Evolutionary conservation across 2,113 vertebrate species (phyloP).

Genomic region (Eudyptes chrysolophus): DNA sequence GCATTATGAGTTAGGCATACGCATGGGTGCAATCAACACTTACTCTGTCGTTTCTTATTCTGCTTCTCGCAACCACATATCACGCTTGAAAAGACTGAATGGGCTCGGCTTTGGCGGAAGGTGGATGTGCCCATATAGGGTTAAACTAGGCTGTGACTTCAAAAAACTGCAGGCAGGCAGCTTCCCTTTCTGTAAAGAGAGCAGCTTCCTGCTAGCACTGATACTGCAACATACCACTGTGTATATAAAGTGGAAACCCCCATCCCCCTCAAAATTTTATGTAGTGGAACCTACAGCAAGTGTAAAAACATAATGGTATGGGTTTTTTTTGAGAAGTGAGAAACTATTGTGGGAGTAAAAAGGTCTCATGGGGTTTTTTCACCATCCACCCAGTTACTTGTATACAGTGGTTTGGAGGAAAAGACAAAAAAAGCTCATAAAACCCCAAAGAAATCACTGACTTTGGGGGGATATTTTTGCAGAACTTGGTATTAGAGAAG

Average conservation of each 20-base stretch:
- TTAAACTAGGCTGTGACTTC: background rate
- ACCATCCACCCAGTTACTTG: background rate
- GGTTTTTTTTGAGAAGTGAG: constrained; percentile 24
- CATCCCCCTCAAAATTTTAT: background rate
- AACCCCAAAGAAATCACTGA: background rate
- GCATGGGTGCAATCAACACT: background rate
- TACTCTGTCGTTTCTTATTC: background rate
- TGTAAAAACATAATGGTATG: background rate
- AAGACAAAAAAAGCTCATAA: background rate
- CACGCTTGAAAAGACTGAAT: background rate
- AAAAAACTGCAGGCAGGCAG: background rate
- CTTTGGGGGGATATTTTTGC: background rate
- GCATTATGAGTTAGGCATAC: background rate
- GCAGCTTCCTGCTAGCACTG: constrained; percentile 2
- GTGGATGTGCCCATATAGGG: background rate
- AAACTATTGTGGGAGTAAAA: background rate
- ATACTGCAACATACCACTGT: background rate
- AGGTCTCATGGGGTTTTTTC: background rate
- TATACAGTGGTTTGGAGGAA: background rate
- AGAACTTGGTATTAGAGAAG: background rate
- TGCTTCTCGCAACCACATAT: fast-evolving
- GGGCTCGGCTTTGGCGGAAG: background rate
- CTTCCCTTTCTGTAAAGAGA: constrained; percentile 8
- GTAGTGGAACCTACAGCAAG: background rate
- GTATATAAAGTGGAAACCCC: background rate